Base-by-base conservation (phyloP, 2,888 invertebrate species). In the Microctonus aethiopoides region DNA sequence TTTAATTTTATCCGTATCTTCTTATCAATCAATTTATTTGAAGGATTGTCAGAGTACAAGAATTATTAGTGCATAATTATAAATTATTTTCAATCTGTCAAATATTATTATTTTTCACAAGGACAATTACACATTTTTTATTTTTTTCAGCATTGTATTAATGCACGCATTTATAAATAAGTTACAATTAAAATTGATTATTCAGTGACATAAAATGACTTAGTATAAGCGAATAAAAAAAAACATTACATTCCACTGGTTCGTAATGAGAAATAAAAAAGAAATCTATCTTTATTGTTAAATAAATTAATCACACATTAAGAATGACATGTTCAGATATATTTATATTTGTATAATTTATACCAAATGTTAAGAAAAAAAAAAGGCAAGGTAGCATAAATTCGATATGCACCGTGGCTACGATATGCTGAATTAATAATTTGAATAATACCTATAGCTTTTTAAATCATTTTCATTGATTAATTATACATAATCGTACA, bases 371-470 rank as follows among this genome's bases (percentile, higher is more conserved):
- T 20, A 16, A 46, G 16, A 29, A 29, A 7, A 7, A n/a, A n/a
- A 29, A 29, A 16, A 7, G 7, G 3, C n/a, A n/a, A n/a, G 39
- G 32, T 13, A n/a, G 16, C 46, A 46, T 16, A 46, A 46, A 46
- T 46, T 46, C 46, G 46, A 46, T 46, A 46, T 46, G 46, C 46
- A 46, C 46, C 46, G 16, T 46, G 16, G 60, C 68, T 67, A 72
- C 61, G 74, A 74, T 70, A 74, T 71, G 73, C 73, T 74, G 73
- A 36, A 73, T 57, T 72, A 68, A 73, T 70, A 72, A 70, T 75
- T 57, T n/a, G 3, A 67, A 68, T 72, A 65, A 66, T 67, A 66
- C 68, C 63, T 26, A 67, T 66, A 71, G 69, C 67, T n/a, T 74
- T 68, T 66, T 59, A 66, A 70, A 68, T 67, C 51, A 65, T 54